A percentile compares a stretch with the other conserved stretches of the same genome.
phyloP scores from a whole-genome alignment of 2,888 invertebrate species.

The Actias luna region DNA sequence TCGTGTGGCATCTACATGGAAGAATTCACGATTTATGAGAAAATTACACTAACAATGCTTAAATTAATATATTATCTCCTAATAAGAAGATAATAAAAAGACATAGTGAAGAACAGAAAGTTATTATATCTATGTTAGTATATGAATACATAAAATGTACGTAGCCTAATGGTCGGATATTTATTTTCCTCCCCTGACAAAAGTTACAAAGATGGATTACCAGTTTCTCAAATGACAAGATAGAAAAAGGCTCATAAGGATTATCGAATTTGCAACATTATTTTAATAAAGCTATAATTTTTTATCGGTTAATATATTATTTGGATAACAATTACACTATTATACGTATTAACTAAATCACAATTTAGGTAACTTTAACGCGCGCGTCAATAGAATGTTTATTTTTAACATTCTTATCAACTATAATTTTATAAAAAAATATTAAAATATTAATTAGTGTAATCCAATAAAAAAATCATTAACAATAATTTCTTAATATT shows the following conservation, averaged over 20 bases:
- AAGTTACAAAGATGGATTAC: not conserved
- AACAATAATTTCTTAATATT: not conserved
- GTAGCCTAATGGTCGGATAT: not conserved
- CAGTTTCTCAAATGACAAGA: not conserved
- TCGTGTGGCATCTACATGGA: slow-evolving; percentile 66
- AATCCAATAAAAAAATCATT: not conserved
- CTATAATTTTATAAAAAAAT: not conserved
- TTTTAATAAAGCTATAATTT: not conserved
- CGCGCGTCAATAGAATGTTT: slow-evolving; percentile 11
- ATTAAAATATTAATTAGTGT: not conserved
- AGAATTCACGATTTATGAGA: slow-evolving; percentile 64
- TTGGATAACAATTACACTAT: not conserved
- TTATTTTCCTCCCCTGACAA: not conserved
- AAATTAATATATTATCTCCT: not conserved
- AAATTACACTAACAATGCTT: slow-evolving; percentile 12
- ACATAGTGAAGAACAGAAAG: not conserved
- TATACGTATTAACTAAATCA: slow-evolving; percentile 15
- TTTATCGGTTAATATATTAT: not conserved
- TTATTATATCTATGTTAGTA: not conserved
- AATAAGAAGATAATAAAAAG: not conserved
- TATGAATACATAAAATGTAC: not conserved
- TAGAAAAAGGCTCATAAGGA: not conserved
- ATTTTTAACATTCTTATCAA: not conserved
- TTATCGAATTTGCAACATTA: not conserved
- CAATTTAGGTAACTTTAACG: slow-evolving; percentile 19